Evolutionary conservation across 2,888 invertebrate species (phyloP).

Genomic region (Bellardia bayeri): DNA sequence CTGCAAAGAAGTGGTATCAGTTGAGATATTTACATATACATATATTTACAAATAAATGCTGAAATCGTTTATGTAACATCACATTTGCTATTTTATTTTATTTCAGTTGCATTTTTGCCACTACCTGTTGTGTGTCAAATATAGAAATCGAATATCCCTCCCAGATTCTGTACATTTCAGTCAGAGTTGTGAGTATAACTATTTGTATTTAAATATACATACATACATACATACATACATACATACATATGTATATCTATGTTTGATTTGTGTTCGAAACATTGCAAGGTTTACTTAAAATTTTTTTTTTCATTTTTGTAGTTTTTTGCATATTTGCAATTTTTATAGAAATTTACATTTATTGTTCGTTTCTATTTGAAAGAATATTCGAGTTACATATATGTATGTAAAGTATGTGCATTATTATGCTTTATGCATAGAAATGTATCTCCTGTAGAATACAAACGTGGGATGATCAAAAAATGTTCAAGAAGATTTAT

Average conservation of each 20-base stretch:
- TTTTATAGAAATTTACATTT: constrained; percentile 34
- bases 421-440: not conserved
- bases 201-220: too few species aligned
- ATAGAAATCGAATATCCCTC: constrained; percentile 42
- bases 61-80: constrained; percentile 2
- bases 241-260: not conserved
- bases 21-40: not conserved
- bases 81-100: not conserved
- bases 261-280: not conserved
- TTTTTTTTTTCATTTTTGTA: not conserved
- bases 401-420: constrained; percentile 7
- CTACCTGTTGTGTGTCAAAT: constrained; percentile 43
- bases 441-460: not conserved
- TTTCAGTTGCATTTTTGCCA: not conserved
- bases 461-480: not conserved
- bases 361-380: constrained; percentile 20
- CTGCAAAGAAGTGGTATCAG: not conserved
- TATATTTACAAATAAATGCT: constrained; percentile 22
- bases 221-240: not conserved
- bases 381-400: constrained; percentile 13
- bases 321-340: not conserved
- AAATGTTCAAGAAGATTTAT: not conserved
- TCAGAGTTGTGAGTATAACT: not conserved
- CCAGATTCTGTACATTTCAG: not conserved
- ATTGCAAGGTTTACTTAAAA: not conserved